Evolutionary conservation across 2,797 vertebrate genomes (phyloP).

Genomic region (Bradypodion ventrale): DNA sequence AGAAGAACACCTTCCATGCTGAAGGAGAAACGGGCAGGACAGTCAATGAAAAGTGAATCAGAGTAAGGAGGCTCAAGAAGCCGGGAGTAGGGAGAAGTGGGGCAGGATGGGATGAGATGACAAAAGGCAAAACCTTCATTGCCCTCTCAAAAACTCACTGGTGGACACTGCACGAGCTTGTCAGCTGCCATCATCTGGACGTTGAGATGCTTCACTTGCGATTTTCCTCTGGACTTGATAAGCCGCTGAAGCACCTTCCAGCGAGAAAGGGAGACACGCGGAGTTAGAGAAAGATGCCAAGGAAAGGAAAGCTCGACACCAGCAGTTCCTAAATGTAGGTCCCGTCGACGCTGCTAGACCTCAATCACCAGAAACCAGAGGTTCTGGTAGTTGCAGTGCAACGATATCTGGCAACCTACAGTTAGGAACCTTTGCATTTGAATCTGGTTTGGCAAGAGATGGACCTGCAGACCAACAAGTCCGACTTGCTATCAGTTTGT

Average conservation of each 20-base stretch:
- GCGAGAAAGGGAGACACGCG: background rate
- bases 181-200: constrained; percentile 97
- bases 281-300: background rate
- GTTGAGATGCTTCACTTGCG: constrained; percentile 95
- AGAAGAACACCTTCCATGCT: too few relatives aligned
- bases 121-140: background rate
- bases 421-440: background rate
- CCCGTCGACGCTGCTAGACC: background rate
- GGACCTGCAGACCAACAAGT: background rate
- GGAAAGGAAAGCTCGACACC: background rate
- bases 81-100: background rate
- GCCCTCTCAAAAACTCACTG: constrained; percentile 78
- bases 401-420: too few relatives aligned
- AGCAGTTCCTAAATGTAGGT: background rate
- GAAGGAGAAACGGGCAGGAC: background rate
- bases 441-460: background rate
- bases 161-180: constrained; percentile 94
- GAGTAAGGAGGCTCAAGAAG: background rate
- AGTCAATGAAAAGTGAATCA: background rate
- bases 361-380: background rate
- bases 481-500: background rate
- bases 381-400: too few relatives aligned
- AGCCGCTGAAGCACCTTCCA: constrained; percentile 91
- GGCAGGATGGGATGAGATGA: background rate
- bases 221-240: constrained; percentile 96